phyloP scores from a whole-genome alignment of 2,797 vertebrate species.

The Siniperca obscura region DNA sequence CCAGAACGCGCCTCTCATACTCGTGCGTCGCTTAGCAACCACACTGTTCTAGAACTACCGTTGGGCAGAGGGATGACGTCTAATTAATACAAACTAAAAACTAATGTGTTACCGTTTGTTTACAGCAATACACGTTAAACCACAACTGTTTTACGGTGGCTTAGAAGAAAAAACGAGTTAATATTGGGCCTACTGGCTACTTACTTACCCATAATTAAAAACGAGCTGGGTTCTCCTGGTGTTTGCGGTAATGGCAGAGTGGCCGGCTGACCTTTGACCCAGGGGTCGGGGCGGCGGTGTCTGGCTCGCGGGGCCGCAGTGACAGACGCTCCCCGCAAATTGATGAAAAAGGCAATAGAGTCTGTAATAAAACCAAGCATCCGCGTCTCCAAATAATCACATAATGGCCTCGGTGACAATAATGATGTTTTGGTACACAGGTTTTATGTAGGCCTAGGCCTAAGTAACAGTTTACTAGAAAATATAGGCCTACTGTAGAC shows the following conservation, averaged over 20 bases:
- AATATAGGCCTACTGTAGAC: not conserved
- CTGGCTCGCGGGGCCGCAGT: slow-evolving; percentile 40
- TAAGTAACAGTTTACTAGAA: not conserved
- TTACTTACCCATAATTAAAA: slow-evolving; percentile 36
- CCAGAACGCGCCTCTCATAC: not conserved
- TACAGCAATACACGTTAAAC: not conserved
- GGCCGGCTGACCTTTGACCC: slow-evolving; percentile 80
- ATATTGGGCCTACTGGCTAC: not conserved
- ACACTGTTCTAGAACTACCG: not conserved
- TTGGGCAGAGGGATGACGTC: slow-evolving; percentile 38
- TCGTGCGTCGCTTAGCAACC: slow-evolving; percentile 18
- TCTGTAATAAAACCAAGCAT: slow-evolving; percentile 47
- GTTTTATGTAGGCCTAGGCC: not conserved
- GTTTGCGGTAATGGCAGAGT: slow-evolving; percentile 54
- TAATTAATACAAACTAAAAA: not conserved
- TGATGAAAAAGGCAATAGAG: slow-evolving; percentile 58
- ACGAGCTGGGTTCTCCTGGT: accelerated
- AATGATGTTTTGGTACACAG: not conserved
- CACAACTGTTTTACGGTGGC: not conserved
- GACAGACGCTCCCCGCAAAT: slow-evolving; percentile 56
- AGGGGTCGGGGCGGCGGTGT: slow-evolving; percentile 54
- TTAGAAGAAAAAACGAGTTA: not conserved
- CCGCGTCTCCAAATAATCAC: slow-evolving; percentile 35
- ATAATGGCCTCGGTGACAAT: slow-evolving; percentile 7
- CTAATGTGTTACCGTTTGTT: not conserved